Base-by-base conservation (phyloP, 1,140 invertebrate species). In the Drosophila rufa region DNA sequence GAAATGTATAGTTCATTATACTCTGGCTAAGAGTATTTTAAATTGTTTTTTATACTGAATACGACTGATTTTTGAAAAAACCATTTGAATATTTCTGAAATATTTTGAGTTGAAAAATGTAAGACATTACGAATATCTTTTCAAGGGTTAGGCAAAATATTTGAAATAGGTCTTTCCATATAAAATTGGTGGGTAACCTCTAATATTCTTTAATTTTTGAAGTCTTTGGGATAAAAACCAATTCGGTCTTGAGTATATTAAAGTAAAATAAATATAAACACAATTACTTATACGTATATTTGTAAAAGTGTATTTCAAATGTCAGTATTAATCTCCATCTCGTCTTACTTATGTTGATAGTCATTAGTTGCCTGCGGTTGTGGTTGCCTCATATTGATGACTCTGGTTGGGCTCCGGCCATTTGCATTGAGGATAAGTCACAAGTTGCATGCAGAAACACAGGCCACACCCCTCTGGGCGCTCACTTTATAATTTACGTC, bases 321-420 rank as follows among this genome's bases (percentile, higher is more conserved):
- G 33, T 38, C 12, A 5, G 17, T 15, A 22, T 19, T 55, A 22
- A 55, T 15, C 14, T 55, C 2, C 15, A 38, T 12, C 30, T 22
- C 12, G 40, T 38, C 38, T 68, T 70, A 55, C 48, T 70, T 70
- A 46, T 70, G 62, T 62, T 55, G 62, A 55, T 70, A 55, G 67
- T 68, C 67, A 70, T 70, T 70, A 70, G 67, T 70, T 70, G 67
- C 30, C 67, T 68, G 67, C 48, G 67, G 67, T 70, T 70, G 62
- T 46, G 67, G 62, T 38, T n/a, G 67, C n/a, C 22, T 70, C 46
- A 68, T 70, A 70, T 70, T 70, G 67, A 70, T 70, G 67, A 70
- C 67, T 70, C 48, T 70, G 48, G 48, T 67, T 62, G 47, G 40
- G 48, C 7, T 38, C 14, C 15, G 15, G 27, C 48, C 62, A 68